Base-by-base conservation (phyloP, 2,113 vertebrate species). In the Pygoscelis adeliae region DNA sequence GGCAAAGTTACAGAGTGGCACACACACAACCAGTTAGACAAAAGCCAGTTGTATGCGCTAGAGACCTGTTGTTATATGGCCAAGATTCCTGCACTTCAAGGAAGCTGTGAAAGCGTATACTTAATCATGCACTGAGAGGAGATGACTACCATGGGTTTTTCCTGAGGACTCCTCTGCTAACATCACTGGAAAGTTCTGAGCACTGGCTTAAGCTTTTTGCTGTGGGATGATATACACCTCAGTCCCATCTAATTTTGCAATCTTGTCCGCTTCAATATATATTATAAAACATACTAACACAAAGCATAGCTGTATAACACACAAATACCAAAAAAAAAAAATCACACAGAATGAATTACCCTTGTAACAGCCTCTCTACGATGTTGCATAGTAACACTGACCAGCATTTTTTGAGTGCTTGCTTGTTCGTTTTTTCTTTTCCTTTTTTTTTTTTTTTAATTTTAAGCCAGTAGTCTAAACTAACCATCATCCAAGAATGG, bases 61-160 rank as follows among this genome's bases (percentile, higher is more conserved):
- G 22, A 36, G 34, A 47, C 26, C 42, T 29, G 6, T 16, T 38
- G 14, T 8, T n/a, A 5, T 5, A 17, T 4, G 16, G 30, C 16
- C 61, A 66, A 42, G 8, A 12, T 26, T 67, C 53, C 25, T 23
- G 16, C 22, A 11, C 17, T 79, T 9, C 46, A 5, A 19, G 20
- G 62, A 56, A 49, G 52, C 18, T 25, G 30, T 59, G 29, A 27
- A 80, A 58, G 3, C 0, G 0, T 4, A 7, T 19, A 13, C 25
- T 74, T 44, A 9, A 25, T 25, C 56, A 11, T 2, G 8, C 4
- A 5, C 38, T 3, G 11, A 74, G 69, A 23, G 42, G 25, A 25
- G 23, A 30, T 6, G 25, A 49, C 53, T 44, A 4, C 10, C 6
- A 5, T 0, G 4, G 71, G 5, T 5, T 76, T 83, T 87, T 56